Evolutionary conservation across 2,113 vertebrate genomes (phyloP), one percentile per base, ranked within the genome.

Genomic region (Actinemys pallida): DNA sequence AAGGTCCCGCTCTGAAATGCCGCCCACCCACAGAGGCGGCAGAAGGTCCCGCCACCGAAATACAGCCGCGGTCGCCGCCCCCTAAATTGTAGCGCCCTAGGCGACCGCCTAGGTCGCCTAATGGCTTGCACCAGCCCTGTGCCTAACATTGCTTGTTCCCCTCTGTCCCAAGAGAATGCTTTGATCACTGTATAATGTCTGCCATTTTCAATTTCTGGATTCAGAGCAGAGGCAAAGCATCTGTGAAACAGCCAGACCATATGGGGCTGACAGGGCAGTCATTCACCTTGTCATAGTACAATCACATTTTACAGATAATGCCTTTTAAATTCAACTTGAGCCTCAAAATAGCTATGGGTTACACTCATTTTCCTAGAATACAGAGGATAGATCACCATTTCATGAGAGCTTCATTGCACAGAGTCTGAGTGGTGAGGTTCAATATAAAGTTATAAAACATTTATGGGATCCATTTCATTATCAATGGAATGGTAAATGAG

Each of bases 391-490:
- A 95, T 93, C 92, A 90, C 53, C 54, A 92, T 16, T 59, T 94
- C 52, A 69, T 6, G 53, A 11, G 65, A 89, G 42, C 76, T 89
- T 80, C 88, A 57, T 19, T 62, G 85, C 56, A 91, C 22, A 91
- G 75, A 86, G 59, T 62, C 39, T 84, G 45, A 87, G n/a, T 53
- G 62, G 80, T 87, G 62, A 90, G 86, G 90, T 53, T 76, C 62
- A 65, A 83, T 91, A 88, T 69, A 92, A 86, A 57, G 42, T 94
- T 97, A 92, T 88, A 69, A 87, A 65, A 85, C 31, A 93, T 95
- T 83, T 45, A 87, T 1, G 69, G 29, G 78, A 79, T 27, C 50
- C 87, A 87, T 24, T 96, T 89, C 53, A 94, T 24, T 83, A 95
- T 86, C 84, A 90, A 92, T 42, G 90, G 92, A 92, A 86, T 81